Percentiles rank a stretch among this genome's conserved stretches.
Evolutionary conservation across 2,113 vertebrate genomes (phyloP).

Genomic region (Periophthalmodon schlosseri): DNA sequence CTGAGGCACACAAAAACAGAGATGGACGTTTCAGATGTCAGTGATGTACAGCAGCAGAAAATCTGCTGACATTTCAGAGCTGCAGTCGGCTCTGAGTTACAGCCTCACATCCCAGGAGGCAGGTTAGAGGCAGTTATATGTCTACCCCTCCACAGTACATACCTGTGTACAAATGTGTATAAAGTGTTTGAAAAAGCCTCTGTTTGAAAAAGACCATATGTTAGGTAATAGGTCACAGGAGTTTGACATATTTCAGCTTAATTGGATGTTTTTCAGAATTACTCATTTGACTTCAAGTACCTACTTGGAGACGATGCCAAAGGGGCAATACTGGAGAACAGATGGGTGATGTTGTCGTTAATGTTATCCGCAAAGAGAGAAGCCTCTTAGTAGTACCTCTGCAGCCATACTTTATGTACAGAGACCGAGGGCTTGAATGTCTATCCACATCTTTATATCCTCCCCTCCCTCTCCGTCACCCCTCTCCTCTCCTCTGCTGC

Average conservation of each 20-base stretch:
- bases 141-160: conserved; percentile 40
- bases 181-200: neutral
- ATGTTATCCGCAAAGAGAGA: conserved; percentile 36
- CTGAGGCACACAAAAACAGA: conserved; percentile 35
- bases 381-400: conserved; percentile 31
- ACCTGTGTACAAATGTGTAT: conserved; percentile 23
- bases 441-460: conserved; percentile 31
- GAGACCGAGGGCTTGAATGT: conserved; percentile 36
- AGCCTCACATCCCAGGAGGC: conserved; percentile 48
- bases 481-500: conserved; percentile 28
- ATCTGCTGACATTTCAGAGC: conserved; percentile 70
- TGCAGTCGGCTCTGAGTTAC: conserved; percentile 62
- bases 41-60: conserved; percentile 62
- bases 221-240: conserved; percentile 29
- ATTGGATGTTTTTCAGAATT: conserved; percentile 28
- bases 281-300: conserved; percentile 38
- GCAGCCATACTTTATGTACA: conserved; percentile 46
- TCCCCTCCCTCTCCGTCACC: conserved; percentile 24
- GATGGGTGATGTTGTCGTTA: conserved; percentile 44
- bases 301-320: conserved; percentile 46
- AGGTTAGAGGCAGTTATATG: conserved; percentile 52
- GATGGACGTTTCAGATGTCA: conserved; percentile 42
- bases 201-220: neutral
- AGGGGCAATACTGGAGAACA: conserved; percentile 41
- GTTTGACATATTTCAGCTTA: conserved; percentile 22